Conservation (phyloP, 1,140 invertebrate species). For the Neuroterus valhalla region DNA sequence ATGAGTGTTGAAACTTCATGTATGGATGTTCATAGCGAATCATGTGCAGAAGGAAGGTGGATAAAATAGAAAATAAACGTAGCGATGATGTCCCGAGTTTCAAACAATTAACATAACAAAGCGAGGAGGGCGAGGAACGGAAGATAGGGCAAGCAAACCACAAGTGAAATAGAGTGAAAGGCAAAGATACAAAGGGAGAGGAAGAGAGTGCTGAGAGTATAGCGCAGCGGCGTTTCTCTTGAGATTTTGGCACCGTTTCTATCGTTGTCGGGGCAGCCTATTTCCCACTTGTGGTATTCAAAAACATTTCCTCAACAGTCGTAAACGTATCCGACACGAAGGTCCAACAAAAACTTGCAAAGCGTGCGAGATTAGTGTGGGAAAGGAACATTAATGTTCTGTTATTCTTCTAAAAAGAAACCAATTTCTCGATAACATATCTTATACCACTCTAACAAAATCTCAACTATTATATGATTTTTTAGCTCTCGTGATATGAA, state of each 20-base stretch:
- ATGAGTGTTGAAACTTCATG: not conserved
- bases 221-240: slow-evolving; percentile 58
- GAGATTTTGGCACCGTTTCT: slow-evolving; percentile 67
- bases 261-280: slow-evolving; percentile 48
- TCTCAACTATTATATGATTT: slow-evolving; percentile 19
- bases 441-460: too few relatives aligned
- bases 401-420: slow-evolving; percentile 3
- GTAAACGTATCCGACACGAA: slow-evolving; percentile 58
- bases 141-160: slow-evolving; percentile 36
- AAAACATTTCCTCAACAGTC: slow-evolving; percentile 56
- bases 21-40: slow-evolving; percentile 19
- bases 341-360: slow-evolving; percentile 37
- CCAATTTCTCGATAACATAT: not conserved
- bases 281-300: slow-evolving; percentile 51
- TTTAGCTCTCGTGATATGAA: slow-evolving; percentile 42
- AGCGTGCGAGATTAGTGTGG: slow-evolving; percentile 15
- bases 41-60: slow-evolving; percentile 30
- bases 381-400: not conserved
- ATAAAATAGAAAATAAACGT: slow-evolving; percentile 71
- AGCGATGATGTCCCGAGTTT: slow-evolving; percentile 67
- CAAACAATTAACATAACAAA: slow-evolving; percentile 71
- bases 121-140: slow-evolving; percentile 31
- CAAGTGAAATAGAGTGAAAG: slow-evolving; percentile 31
- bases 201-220: slow-evolving; percentile 29
- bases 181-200: slow-evolving; percentile 19